A percentile compares a stretch with the other conserved stretches of the same genome.
phyloP scores from a whole-genome alignment of 1,140 invertebrate species.

The Lysiphlebus fabarum region DNA sequence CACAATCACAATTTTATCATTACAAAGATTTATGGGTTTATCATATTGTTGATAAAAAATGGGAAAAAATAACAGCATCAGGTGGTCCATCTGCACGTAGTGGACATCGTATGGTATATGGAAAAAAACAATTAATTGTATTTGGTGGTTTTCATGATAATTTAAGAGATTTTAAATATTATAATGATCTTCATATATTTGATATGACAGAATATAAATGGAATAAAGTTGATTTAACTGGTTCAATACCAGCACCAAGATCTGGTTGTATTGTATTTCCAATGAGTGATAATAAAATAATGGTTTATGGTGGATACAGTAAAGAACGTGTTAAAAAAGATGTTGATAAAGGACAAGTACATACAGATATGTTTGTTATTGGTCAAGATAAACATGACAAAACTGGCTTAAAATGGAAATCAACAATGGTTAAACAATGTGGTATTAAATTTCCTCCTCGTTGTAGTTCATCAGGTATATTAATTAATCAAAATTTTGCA shows the following conservation, averaged over 20 bases:
- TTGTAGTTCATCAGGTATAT: constrained; percentile 63
- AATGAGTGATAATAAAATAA: constrained; percentile 54
- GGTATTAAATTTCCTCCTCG: constrained; percentile 65
- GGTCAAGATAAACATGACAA: constrained; percentile 64
- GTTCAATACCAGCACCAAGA: constrained; percentile 64
- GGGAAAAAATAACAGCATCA: constrained; percentile 77
- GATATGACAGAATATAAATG: constrained; percentile 78
- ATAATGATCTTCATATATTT: constrained; percentile 84
- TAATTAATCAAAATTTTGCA: constrained; percentile 60
- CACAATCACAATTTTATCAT: constrained; percentile 90
- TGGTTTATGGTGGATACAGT: constrained; percentile 86
- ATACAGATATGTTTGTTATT: constrained; percentile 80
- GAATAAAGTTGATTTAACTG: constrained; percentile 69
- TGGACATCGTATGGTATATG: constrained; percentile 83
- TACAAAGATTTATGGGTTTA: constrained; percentile 91
- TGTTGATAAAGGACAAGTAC: constrained; percentile 75
- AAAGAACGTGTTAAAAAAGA: constrained; percentile 77
- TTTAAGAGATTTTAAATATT: constrained; percentile 82
- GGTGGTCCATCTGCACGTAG: constrained; percentile 81
- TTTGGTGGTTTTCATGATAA: constrained; percentile 94
- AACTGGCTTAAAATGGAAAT: constrained; percentile 72
- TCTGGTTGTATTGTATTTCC: constrained; percentile 66
- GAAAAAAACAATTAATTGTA: constrained; percentile 76
- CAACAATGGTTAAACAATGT: constrained; percentile 67
- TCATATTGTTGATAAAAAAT: constrained; percentile 73